These are phyloP conservation scores for Dicaeum eximium DNA, from an alignment of 2,113 vertebrate species.

Conservation along the genomic window DNA sequence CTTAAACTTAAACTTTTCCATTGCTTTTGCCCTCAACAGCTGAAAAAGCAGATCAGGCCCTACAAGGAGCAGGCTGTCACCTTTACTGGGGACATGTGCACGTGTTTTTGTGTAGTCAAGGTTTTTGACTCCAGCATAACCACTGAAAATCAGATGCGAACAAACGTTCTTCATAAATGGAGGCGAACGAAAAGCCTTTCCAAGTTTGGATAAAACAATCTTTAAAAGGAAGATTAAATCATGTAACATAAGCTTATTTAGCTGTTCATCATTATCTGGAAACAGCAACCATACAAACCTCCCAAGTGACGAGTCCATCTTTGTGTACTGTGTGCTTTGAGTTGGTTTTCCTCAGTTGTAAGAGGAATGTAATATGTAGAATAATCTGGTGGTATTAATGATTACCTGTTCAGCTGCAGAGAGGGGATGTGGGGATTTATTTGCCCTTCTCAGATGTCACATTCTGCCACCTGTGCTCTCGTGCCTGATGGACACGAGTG, in stretches of 20 bases:
- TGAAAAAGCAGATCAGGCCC: neutral
- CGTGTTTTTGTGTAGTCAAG: fast-evolving
- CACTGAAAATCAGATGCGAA: neutral
- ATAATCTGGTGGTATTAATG: neutral
- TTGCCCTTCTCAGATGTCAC: neutral
- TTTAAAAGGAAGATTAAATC: neutral
- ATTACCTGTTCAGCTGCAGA: neutral
- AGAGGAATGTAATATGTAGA: neutral
- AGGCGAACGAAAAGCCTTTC: neutral
- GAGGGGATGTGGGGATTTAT: neutral
- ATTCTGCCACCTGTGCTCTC: neutral
- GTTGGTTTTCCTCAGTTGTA: neutral
- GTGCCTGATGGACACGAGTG: fast-evolving
- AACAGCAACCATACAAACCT: neutral
- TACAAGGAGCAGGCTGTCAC: neutral
- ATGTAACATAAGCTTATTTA: neutral
- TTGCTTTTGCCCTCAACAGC: neutral
- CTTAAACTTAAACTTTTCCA: neutral
- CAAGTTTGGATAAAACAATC: neutral
- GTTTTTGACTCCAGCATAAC: neutral
- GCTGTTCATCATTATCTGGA: neutral
- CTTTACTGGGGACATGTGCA: fast-evolving
- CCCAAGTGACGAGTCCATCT: neutral
- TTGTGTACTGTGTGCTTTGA: fast-evolving
- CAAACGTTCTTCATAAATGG: neutral